These are phyloP conservation scores for Anthoptus insignis DNA, from an alignment of 2,888 invertebrate species.

Conservation along the genomic window DNA sequence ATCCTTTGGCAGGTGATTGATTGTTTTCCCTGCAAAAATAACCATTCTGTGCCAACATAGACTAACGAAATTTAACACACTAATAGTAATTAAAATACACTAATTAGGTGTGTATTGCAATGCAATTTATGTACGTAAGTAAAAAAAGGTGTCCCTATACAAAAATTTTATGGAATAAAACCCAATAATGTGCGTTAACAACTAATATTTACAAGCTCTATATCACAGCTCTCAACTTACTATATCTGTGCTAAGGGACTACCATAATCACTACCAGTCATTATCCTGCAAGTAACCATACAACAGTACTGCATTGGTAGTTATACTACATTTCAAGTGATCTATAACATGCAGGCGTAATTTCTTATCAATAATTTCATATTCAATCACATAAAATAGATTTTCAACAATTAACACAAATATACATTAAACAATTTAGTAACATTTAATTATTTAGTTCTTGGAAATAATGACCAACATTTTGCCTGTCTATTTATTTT, in stretches of 20 bases:
- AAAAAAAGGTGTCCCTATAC: constrained; percentile 11
- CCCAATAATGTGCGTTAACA: constrained; percentile 50
- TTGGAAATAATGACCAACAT: constrained; percentile 6
- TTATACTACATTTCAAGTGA: constrained; percentile 39
- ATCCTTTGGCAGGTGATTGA: constrained; percentile 64
- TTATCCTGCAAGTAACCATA: constrained; percentile 22
- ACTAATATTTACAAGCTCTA: constrained; percentile 75
- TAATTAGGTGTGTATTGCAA: constrained; percentile 20
- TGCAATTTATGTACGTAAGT: too few relatives aligned
- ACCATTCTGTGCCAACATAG: constrained; percentile 11
- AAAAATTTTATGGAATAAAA: constrained; percentile 33
- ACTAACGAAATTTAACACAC: constrained; percentile 22
- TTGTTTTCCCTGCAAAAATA: constrained; percentile 52
- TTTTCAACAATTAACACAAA: constrained; percentile 29
- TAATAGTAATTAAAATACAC: constrained; percentile 15
- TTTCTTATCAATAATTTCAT: constrained; percentile 19
- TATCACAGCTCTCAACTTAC: constrained; percentile 82
- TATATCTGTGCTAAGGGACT: constrained; percentile 63
- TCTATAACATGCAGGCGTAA: constrained; percentile 28
- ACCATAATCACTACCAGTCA: constrained; percentile 45
- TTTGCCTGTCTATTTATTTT: not conserved
- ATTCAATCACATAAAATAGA: constrained; percentile 14
- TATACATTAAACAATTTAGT: constrained; percentile 26
- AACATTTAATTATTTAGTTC: not conserved
- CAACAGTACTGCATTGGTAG: constrained; percentile 21